Evolutionary conservation across 2,113 vertebrate genomes (phyloP), one percentile per base, ranked within the genome.

Genomic region (Dasypus novemcinctus): DNA sequence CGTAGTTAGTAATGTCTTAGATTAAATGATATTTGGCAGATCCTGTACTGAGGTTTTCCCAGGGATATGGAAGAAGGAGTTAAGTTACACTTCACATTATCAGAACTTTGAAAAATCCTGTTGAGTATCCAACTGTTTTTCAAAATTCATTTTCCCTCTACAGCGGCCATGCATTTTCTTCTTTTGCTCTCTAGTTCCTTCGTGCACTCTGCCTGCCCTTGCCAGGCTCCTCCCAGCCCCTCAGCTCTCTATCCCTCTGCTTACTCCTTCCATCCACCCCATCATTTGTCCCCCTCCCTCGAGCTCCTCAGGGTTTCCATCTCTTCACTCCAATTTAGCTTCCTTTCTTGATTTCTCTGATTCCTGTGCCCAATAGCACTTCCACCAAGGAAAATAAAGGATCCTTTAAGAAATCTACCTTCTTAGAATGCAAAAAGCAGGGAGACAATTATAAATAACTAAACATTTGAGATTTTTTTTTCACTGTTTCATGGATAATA

Each of bases 21-120:
- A 68, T 75, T 11, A 80, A 43, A 71, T 81, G 59, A 94, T 87
- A 83, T 76, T 21, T 46, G 13, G 61, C 66, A 71, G 85, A 59
- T 52, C 84, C 33, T 29, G 31, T 90, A 20, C 2, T 71, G 59
- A 66, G 5, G 7, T 75, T 96, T 94, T 52, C 64, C 57, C 64
- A 41, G 36, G 57, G 21, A 63, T 82, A 38, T 59, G 54, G 82
- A 59, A 91, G 83, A 79, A 95, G 80, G 79, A 90, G 1, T 64
- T 90, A 71, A 83, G 33, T 84, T 31, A 36, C 83, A 64, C 13
- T 63, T 66, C 15, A 36, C 5, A 15, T 72, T n/a, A 33, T n/a
- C 41, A 87, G 75, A 90, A 87, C 54, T 94, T 92, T 49, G 54
- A 87, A 68, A 88, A 90, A 25, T 74, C 43, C 64, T 93, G 57